These are phyloP conservation scores for Lacanobia oleracea DNA, from an alignment of 2,888 invertebrate species.

Conservation along the genomic window DNA sequence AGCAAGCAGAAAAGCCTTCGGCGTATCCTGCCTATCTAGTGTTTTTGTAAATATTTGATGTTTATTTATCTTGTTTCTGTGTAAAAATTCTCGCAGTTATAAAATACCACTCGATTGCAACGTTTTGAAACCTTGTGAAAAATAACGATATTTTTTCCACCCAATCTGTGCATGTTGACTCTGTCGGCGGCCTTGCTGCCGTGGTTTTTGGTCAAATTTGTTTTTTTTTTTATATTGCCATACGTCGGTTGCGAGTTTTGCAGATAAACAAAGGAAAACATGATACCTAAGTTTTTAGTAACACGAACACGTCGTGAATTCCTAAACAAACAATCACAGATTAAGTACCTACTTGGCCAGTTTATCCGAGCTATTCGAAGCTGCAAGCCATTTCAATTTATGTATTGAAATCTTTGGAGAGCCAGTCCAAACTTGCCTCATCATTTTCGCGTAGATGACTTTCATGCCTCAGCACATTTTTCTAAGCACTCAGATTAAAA, in stretches of 20 bases:
- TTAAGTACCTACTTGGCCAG: background rate
- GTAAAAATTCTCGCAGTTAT: conserved; percentile 12
- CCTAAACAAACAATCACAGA: background rate
- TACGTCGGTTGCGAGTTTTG: background rate
- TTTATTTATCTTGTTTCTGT: conserved; percentile 41
- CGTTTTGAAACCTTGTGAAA: conserved; percentile 9
- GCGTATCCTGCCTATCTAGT: background rate
- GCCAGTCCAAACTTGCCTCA: background rate
- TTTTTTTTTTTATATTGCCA: background rate
- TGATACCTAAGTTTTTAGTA: background rate
- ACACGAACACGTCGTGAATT: background rate
- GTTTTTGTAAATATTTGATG: conserved; percentile 37
- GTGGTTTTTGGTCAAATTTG: conserved; percentile 1
- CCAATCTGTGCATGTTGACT: conserved; percentile 21
- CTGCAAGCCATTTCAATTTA: background rate
- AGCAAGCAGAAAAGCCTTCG: conserved; percentile 26
- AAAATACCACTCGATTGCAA: conserved; percentile 17
- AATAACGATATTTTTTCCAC: conserved; percentile 14
- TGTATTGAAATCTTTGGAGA: background rate
- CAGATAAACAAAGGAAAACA: background rate
- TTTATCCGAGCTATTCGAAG: background rate
- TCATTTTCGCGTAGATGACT: background rate
- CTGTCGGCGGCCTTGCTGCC: background rate
- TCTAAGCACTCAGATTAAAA: background rate
- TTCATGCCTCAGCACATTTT: conserved; percentile 7